Evolutionary conservation across 2,888 invertebrate species (phyloP).

Genomic region (Hoplodrina ambigua): DNA sequence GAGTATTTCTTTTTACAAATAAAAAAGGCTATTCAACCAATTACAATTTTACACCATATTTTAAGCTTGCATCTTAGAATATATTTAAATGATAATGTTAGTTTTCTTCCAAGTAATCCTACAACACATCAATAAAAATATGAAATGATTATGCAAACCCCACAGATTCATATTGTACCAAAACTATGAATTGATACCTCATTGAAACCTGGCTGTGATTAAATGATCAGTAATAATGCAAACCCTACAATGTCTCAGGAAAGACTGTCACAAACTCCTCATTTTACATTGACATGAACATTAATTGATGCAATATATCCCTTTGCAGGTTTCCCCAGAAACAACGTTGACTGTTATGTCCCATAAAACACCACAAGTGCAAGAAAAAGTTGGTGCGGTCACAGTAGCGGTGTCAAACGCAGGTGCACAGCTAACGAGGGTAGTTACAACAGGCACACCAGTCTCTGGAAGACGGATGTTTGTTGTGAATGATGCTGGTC

Average conservation of each 20-base stretch:
- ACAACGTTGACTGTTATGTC: conserved; percentile 89
- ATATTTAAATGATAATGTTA: no score
- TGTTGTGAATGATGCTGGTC: conserved; percentile 86
- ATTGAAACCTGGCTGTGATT: no score
- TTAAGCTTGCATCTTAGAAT: no score
- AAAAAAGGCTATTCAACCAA: background rate
- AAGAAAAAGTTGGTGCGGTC: conserved; percentile 87
- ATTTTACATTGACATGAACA: background rate
- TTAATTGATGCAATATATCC: background rate
- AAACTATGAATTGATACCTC: no score
- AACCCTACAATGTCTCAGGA: no score
- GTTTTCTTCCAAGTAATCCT: no score
- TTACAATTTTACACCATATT: no score
- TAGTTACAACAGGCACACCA: conserved; percentile 83
- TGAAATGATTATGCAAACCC: no score
- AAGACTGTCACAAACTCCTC: background rate
- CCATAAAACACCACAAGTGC: conserved; percentile 87
- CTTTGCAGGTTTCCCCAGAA: conserved; percentile 86
- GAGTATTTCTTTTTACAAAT: background rate
- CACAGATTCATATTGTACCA: no score
- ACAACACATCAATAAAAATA: no score
- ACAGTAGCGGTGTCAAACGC: conserved; percentile 85
- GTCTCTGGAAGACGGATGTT: conserved; percentile 84
- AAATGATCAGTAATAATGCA: no score
- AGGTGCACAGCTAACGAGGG: conserved; percentile 85